Evolutionary conservation across 2,888 invertebrate genomes (phyloP), one percentile per base, ranked within the genome.

Genomic region (Hemithea aestivaria): DNA sequence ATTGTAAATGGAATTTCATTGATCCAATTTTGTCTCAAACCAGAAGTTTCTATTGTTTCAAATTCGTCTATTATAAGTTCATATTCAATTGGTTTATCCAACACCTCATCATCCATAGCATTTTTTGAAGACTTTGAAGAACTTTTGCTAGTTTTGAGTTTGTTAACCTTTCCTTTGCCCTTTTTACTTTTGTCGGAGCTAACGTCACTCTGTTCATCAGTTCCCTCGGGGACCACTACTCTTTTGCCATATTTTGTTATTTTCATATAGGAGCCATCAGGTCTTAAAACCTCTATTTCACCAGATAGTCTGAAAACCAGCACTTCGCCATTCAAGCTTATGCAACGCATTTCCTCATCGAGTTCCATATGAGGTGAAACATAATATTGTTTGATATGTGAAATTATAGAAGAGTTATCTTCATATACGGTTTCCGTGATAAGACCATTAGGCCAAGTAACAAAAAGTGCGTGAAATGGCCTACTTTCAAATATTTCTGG

Each of bases 391-490:
- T 81, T 87, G 6, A 87, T 73, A 43, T 85, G 81, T 23, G 77
- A 76, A 36, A 87, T 62, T 31, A 48, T 42, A 7, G 66, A 40
- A 1, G 75, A 74, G 52, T 80, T 75, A 2, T 61, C 44, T 44
- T 73, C 67, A 52, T 84, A 64, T 10, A 87, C 66, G 39, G 66
- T 79, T 56, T 85, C 80, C 6, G 78, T 78, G 6, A 83, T 66
- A 20, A 78, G 66, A 1, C 87, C 87, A 47, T 83, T 87, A 1
- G 85, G 84, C 81, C 84, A 87, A 2, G 84, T 79, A 10, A 83
- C 49, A 45, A 52, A 64, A 23, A 85, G 48, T 1, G 79, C 72
- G 56, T 83, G 62, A 58, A 58, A 81, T 23, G 51, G 53, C 50
- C 60, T 61, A 1, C 48, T 57, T 57, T 73, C 71, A 44, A 54